Base-by-base conservation (phyloP, 2,888 invertebrate genomes). In the Myopa testacea region DNA sequence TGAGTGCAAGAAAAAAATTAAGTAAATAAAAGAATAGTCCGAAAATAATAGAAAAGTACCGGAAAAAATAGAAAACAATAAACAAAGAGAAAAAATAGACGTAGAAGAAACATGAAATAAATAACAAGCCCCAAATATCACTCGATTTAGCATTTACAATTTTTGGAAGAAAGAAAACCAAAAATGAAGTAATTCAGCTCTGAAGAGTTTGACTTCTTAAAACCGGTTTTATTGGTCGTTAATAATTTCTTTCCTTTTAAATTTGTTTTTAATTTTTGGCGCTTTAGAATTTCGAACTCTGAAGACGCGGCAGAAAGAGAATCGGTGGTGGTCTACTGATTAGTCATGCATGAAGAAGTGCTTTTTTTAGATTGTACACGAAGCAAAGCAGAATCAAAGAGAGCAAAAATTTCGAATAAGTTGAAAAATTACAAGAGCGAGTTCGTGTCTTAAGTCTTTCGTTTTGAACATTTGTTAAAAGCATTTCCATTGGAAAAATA, bases 361-460 rank as follows among this genome's bases (percentile, higher is more conserved):
- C 26, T 26, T 26, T 26, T 37, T 4, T 34, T 7, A 63, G 63
- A 70, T 12, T 55, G 37, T 14, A 4, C 5, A 34, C 4, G 55
- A 68, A n/a, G 38, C 12, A 70, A 55, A 45, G 10, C 26, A 37
- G 26, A 12, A 70, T 14, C 12, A 55, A 37, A 70, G 34, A 26
- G 26, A 26, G 55, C 34, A 55, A 55, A 70, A 52, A 10, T 5
- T 37, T 63, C 26, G 19, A 7, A 37, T 14, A 12, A 10, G 16
- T 14, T 37, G 10, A 19, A 26, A 60, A 60, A 37, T 12, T 26
- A 16, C 26, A 37, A 37, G n/a, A 19, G 5, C 19, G 14, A 40
- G 69, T 34, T 69, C n/a, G 69, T 14, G 40, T 69, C 69, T 52
- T 34, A 69, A 69, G 69, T 69, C 26, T 69, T 69, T 69, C 26